Base-by-base conservation (phyloP, 2,113 vertebrate genomes). In the Zingel zingel region DNA sequence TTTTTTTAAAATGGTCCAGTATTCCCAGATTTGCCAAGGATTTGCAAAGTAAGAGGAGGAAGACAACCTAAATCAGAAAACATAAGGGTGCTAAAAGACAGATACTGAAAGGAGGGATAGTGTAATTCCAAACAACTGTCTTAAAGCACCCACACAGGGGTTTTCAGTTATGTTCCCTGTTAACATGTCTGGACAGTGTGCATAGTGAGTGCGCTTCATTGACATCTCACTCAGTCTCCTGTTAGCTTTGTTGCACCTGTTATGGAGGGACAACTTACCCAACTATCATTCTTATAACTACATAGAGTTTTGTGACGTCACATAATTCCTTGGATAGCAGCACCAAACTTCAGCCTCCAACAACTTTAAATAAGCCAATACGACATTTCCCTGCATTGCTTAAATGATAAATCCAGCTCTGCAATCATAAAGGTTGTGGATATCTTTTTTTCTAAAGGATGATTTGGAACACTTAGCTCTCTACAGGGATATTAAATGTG, bases 31-130 rank as follows among this genome's bases (percentile, higher is more conserved):
- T 33, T 21, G 27, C 27, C 25, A 27, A 53, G 45, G 59, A 81
- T 68, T 76, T 58, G 59, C 9, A 43, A 74, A 78, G 53, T 70
- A 62, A 80, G 36, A 74, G 6, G 19, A 48, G 43, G 45, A 6
- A 25, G 6, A 73, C 14, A 65, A 33, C 7, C 16, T n/a, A 16
- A 19, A 45, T 54, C 50, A 47, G 6, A 43, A 25, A 67, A 51
- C 15, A 48, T 27, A 25, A 15, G 0, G 39, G 25, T 33, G n/a
- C 23, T 64, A 15, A n/a, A 45, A 5, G 48, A 33, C 33, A 64
- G 14, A 64, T 7, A 27, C 36, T 25, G 9, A 58, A 30, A 21
- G 16, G 14, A 43, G 9, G 9, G 47, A 18, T 13, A 47, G 3
- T 47, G 5, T 45, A 15, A 53, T 5, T 19, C 7, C 2, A 70